Evolutionary conservation across 2,888 invertebrate species (phyloP).

Genomic region (Aphidoletes aphidimyza): DNA sequence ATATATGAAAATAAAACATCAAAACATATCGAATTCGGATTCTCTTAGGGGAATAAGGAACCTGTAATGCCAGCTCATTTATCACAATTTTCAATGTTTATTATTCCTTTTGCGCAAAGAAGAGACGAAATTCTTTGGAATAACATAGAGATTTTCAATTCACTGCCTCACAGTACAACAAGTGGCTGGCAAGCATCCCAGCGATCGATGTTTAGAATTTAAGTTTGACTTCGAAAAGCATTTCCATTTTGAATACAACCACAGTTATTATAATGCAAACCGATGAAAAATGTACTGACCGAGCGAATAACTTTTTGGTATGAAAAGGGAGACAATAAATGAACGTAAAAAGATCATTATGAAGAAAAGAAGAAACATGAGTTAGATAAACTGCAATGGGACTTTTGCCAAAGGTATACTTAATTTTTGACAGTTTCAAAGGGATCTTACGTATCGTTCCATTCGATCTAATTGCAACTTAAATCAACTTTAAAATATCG

Average conservation of each 20-base stretch:
- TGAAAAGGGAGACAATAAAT: no score
- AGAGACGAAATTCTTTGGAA: no score
- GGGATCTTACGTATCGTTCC: neutral
- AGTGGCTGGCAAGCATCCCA: neutral
- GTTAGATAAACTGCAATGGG: no score
- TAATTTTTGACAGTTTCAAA: no score
- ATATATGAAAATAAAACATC: slow-evolving; percentile 21
- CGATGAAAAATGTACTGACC: no score
- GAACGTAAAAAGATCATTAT: no score
- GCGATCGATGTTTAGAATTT: no score
- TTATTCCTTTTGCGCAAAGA: neutral
- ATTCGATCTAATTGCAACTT: slow-evolving; percentile 24
- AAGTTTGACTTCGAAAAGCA: no score
- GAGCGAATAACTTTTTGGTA: no score
- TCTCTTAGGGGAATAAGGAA: neutral
- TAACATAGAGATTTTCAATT: neutral
- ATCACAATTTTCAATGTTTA: neutral
- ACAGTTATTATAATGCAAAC: no score
- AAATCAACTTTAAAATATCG: slow-evolving; percentile 32
- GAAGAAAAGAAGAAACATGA: no score
- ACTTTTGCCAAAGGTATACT: neutral
- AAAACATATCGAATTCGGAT: neutral
- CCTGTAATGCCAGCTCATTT: slow-evolving; percentile 27
- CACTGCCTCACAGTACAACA: slow-evolving; percentile 5
- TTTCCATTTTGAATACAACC: no score